These are phyloP conservation scores for Chaetodon trifascialis DNA, from an alignment of 2,113 vertebrate genomes.

Conservation along the genomic window DNA sequence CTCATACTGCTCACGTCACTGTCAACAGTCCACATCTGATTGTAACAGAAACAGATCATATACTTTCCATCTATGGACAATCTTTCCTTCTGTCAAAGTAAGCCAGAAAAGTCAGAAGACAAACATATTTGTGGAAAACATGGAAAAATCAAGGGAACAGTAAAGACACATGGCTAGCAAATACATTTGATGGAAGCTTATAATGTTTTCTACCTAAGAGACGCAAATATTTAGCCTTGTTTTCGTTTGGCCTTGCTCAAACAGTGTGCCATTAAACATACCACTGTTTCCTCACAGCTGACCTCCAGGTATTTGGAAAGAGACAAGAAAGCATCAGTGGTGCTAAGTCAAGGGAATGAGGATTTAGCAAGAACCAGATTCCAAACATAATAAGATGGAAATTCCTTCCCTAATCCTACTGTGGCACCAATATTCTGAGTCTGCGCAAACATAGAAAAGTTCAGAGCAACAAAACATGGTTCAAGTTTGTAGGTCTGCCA, in stretches of 20 bases:
- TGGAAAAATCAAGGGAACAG: background rate
- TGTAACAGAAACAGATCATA: background rate
- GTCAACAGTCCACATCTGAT: background rate
- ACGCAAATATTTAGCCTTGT: background rate
- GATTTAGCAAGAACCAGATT: constrained; percentile 75
- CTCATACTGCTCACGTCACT: background rate
- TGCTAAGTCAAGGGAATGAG: constrained; percentile 71
- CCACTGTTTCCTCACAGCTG: constrained; percentile 35
- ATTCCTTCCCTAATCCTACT: constrained; percentile 77
- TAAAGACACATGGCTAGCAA: background rate
- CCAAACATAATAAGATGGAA: constrained; percentile 77
- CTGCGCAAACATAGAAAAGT: background rate
- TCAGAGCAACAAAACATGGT: constrained; percentile 11
- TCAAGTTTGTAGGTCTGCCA: background rate
- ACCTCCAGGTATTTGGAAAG: constrained; percentile 48
- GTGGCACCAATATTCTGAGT: constrained; percentile 47
- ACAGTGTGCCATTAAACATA: background rate
- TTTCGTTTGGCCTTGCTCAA: constrained; percentile 18
- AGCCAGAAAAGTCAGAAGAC: background rate
- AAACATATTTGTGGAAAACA: constrained; percentile 1
- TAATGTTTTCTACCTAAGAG: background rate
- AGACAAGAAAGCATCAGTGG: constrained; percentile 63
- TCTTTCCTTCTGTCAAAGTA: background rate
- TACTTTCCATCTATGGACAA: background rate
- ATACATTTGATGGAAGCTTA: background rate